Conservation (phyloP, 2,888 invertebrate genomes). For the Nemotelus nigrinus region DNA sequence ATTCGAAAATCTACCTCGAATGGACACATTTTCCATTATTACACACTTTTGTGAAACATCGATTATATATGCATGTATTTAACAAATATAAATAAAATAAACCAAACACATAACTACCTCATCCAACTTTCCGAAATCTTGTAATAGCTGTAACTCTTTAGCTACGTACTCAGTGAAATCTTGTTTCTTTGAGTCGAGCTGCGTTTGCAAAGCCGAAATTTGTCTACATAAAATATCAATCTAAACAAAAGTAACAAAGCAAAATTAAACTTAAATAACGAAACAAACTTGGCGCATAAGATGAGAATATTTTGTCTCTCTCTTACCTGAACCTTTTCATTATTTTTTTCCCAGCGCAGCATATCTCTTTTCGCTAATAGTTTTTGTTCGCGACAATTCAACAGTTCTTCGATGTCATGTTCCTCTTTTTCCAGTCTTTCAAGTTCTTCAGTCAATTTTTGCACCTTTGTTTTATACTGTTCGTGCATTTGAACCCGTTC, state of each 20-base stretch:
- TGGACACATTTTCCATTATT: background rate
- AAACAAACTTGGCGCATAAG: background rate
- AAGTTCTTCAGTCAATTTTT: slow-evolving; percentile 66
- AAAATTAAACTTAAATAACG: slow-evolving; percentile 52
- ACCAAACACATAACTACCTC: slow-evolving; percentile 65
- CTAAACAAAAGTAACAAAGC: slow-evolving; percentile 66
- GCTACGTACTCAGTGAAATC: slow-evolving; percentile 68
- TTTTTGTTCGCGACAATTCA: slow-evolving; percentile 69
- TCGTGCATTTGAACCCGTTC: slow-evolving; percentile 66
- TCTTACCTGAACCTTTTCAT: slow-evolving; percentile 64
- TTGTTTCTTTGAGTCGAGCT: slow-evolving; percentile 67
- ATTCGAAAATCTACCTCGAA: background rate
- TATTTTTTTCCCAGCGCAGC: slow-evolving; percentile 64
- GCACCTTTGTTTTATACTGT: slow-evolving; percentile 63
- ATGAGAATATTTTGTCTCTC: background rate
- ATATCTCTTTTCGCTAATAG: slow-evolving; percentile 63
- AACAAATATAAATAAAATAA: slow-evolving; percentile 35
- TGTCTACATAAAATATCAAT: slow-evolving; percentile 74
- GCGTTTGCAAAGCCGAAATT: slow-evolving; percentile 69
- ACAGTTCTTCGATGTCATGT: slow-evolving; percentile 68
- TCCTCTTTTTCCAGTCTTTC: slow-evolving; percentile 66
- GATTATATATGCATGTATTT: background rate
- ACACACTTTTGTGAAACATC: background rate
- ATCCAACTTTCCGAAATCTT: slow-evolving; percentile 67
- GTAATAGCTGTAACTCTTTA: slow-evolving; percentile 67